A percentile compares a stretch with the other conserved stretches of the same genome.
These are phyloP conservation scores for Pachydiplax longipennis DNA, from an alignment of 2,888 invertebrate species.

Conservation along the genomic window DNA sequence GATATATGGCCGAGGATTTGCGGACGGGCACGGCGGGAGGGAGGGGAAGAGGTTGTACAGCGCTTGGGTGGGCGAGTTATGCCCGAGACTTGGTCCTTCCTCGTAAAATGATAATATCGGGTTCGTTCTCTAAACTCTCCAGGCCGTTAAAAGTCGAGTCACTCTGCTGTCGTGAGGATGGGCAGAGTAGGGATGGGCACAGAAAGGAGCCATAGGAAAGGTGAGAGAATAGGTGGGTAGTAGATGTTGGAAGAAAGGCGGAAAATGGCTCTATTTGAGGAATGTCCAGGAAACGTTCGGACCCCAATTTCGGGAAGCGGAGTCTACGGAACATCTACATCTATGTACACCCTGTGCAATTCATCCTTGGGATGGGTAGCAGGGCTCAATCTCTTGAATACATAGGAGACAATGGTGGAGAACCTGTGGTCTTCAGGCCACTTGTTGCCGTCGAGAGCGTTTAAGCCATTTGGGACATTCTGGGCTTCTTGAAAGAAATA, in stretches of 20 bases:
- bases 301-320: too few relatives aligned
- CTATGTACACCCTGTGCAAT: too few relatives aligned
- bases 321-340: too few relatives aligned
- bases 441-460: too few relatives aligned
- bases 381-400: too few relatives aligned
- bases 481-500: too few relatives aligned
- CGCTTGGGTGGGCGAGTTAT: slow-evolving; percentile 24
- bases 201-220: background rate
- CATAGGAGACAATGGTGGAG: too few relatives aligned
- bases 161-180: background rate
- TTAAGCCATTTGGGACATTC: too few relatives aligned
- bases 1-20: background rate
- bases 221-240: background rate
- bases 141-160: slow-evolving; percentile 7
- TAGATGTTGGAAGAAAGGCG: background rate
- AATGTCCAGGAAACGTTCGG: too few relatives aligned
- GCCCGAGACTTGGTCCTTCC: slow-evolving; percentile 13
- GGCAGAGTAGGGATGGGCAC: background rate
- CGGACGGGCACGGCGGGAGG: background rate
- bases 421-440: too few relatives aligned
- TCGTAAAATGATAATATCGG: slow-evolving; percentile 42
- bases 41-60: background rate
- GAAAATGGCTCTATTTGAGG: background rate
- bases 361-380: too few relatives aligned
- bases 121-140: slow-evolving; percentile 20